Evolutionary conservation across 2,888 invertebrate genomes (phyloP).

Genomic region (Pocota personata): DNA sequence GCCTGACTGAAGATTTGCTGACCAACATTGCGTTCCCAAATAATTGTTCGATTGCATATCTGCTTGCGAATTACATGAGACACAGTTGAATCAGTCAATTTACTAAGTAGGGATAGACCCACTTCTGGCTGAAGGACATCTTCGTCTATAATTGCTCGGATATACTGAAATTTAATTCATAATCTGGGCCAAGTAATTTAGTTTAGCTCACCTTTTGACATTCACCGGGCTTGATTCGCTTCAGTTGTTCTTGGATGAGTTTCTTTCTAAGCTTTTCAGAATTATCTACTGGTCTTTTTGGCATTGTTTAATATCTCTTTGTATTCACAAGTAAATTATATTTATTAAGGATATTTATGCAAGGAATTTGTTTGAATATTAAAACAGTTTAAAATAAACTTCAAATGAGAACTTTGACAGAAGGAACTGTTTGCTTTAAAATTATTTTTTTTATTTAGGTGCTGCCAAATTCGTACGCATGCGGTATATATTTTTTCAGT

Average conservation of each 20-base stretch:
- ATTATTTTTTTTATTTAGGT: neutral
- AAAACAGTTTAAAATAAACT: neutral
- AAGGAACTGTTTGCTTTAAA: neutral
- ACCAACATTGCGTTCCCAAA: constrained; percentile 80
- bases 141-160: constrained; percentile 78
- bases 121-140: constrained; percentile 71
- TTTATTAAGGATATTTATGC: too few relatives aligned
- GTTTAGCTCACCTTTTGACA: constrained; percentile 77
- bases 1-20: constrained; percentile 76
- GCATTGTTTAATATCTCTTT: constrained; percentile 10
- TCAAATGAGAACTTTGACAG: neutral
- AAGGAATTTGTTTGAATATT: neutral
- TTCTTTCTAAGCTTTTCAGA: constrained; percentile 79
- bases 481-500: too few relatives aligned
- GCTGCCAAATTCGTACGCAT: neutral
- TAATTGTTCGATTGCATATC: constrained; percentile 75
- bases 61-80: constrained; percentile 77
- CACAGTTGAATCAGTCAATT: constrained; percentile 71
- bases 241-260: constrained; percentile 79
- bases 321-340: neutral
- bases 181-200: neutral
- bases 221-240: constrained; percentile 80
- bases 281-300: constrained; percentile 75
- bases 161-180: constrained; percentile 73
- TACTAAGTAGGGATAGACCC: constrained; percentile 8